These are phyloP conservation scores for Coenonympha arcania DNA, from an alignment of 2,888 invertebrate species.

Conservation along the genomic window DNA sequence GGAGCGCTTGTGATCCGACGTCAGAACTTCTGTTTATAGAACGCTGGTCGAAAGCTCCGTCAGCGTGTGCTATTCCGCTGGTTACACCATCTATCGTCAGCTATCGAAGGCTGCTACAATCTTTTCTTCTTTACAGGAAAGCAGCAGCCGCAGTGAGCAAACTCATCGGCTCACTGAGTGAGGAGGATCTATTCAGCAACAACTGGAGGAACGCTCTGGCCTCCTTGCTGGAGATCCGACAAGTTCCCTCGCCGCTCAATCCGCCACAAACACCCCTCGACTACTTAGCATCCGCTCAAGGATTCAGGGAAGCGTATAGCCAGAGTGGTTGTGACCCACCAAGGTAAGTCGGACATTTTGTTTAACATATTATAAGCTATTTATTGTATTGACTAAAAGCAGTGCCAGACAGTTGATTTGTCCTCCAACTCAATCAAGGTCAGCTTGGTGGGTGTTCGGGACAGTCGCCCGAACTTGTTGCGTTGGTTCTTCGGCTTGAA, in stretches of 20 bases:
- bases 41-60: too few relatives aligned
- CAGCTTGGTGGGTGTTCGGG: too few relatives aligned
- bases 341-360: slow-evolving; percentile 48
- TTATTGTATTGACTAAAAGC: too few relatives aligned
- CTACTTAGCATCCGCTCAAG: slow-evolving; percentile 77
- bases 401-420: too few relatives aligned
- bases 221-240: slow-evolving; percentile 75
- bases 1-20: too few relatives aligned
- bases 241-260: slow-evolving; percentile 68
- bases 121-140: slow-evolving; percentile 40
- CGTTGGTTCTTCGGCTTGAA: too few relatives aligned
- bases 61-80: too few relatives aligned
- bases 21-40: too few relatives aligned
- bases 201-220: slow-evolving; percentile 74
- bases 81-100: too few relatives aligned
- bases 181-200: slow-evolving; percentile 32
- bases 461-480: too few relatives aligned
- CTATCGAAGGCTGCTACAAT: too few relatives aligned
- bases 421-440: too few relatives aligned
- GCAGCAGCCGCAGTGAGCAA: slow-evolving; percentile 46
- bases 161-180: slow-evolving; percentile 36
- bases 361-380: neutral
- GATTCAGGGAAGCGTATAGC: slow-evolving; percentile 78
- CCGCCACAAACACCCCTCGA: slow-evolving; percentile 78
- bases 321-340: slow-evolving; percentile 80